These are phyloP conservation scores for Scomber colias DNA, from an alignment of 2,113 vertebrate genomes.

Conservation along the genomic window DNA sequence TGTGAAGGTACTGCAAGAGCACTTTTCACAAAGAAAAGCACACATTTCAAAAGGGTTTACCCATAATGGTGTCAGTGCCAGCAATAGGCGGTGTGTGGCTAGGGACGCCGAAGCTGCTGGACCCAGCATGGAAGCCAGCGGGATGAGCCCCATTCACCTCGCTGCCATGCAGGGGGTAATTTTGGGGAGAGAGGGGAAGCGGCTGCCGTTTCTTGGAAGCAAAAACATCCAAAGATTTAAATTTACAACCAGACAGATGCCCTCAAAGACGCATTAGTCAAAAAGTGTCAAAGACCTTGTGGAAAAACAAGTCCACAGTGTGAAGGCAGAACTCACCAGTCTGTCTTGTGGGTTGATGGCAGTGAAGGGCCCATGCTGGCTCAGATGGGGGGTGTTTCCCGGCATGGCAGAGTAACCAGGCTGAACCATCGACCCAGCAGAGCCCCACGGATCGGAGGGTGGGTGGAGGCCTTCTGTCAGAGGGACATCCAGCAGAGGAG, in stretches of 20 bases:
- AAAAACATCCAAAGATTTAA: conserved; percentile 35
- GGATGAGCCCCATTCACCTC: conserved; percentile 91
- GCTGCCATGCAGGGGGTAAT: conserved; percentile 92
- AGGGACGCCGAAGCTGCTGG: conserved; percentile 87
- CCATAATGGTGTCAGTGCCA: conserved; percentile 73
- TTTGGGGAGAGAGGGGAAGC: conserved; percentile 84
- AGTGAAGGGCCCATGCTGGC: conserved; percentile 86
- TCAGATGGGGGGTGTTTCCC: conserved; percentile 89
- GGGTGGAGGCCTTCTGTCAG: conserved; percentile 83
- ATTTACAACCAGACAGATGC: conserved; percentile 19
- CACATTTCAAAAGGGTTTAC: conserved; percentile 46
- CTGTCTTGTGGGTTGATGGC: conserved; percentile 93
- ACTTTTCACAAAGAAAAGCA: background rate
- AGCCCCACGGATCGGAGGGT: conserved; percentile 89
- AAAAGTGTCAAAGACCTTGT: conserved; percentile 25
- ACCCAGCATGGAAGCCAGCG: conserved; percentile 88
- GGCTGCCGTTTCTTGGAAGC: conserved; percentile 74
- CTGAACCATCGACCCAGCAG: conserved; percentile 89
- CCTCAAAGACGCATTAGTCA: conserved; percentile 24
- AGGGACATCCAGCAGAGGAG: conserved; percentile 48
- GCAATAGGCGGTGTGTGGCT: conserved; percentile 86
- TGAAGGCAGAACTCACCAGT: conserved; percentile 84
- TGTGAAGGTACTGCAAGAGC: background rate
- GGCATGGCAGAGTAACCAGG: conserved; percentile 90
- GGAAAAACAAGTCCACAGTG: conserved; percentile 16